Percentiles rank a stretch among this genome's conserved stretches.
Conservation (phyloP, 1,140 invertebrate species). For the Tetraneura akinire region DNA sequence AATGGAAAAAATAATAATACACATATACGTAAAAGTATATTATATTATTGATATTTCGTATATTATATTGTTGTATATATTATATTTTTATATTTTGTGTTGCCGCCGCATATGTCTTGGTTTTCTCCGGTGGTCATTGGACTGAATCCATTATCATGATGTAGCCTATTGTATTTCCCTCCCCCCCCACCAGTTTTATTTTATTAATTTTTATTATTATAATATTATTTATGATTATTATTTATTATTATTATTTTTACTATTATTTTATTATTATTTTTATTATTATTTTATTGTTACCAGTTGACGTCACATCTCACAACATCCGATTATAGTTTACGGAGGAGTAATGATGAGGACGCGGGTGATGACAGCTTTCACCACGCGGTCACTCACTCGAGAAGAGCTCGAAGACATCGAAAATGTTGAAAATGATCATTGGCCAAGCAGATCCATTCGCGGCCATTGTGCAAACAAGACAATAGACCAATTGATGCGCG, state of each 20-base stretch:
- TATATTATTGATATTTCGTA: background rate
- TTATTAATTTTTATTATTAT: background rate
- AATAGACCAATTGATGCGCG: conserved; percentile 42
- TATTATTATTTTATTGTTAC: conserved; percentile 30
- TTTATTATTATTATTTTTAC: no score
- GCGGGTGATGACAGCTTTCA: conserved; percentile 34
- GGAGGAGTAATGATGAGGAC: conserved; percentile 29
- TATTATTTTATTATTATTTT: conserved; percentile 5
- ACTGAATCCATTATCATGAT: conserved; percentile 43
- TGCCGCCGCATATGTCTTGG: conserved; percentile 30
- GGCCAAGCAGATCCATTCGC: conserved; percentile 20
- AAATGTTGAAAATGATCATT: conserved; percentile 38
- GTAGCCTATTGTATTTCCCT: conserved; percentile 36
- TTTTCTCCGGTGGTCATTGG: conserved; percentile 45
- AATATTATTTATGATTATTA: conserved; percentile 25
- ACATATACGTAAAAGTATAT: background rate
- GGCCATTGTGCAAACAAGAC: conserved; percentile 46
- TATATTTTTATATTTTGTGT: background rate
- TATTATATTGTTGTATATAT: background rate
- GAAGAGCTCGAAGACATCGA: conserved; percentile 29
- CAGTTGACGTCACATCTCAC: conserved; percentile 36
- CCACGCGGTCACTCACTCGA: conserved; percentile 42
- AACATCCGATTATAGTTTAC: background rate
- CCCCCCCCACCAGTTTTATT: no score
- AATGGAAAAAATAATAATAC: conserved; percentile 7